A percentile compares a stretch with the other conserved stretches of the same genome.
These are phyloP conservation scores for Chlamydotis undulata DNA, from an alignment of 2,113 vertebrate species.

Conservation along the genomic window DNA sequence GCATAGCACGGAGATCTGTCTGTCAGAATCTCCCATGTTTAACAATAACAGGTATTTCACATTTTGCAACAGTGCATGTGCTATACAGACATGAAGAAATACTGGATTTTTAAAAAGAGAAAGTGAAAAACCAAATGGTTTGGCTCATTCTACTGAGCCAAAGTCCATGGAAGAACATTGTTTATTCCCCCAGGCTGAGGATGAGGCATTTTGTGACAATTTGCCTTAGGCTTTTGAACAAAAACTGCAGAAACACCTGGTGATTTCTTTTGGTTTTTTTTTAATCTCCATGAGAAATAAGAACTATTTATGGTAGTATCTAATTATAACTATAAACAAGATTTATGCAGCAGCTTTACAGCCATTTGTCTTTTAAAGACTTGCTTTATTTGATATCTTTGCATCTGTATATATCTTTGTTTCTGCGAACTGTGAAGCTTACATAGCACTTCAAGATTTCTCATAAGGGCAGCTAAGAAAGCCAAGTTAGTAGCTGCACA, in stretches of 20 bases:
- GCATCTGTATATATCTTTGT: background rate
- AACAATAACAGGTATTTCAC: background rate
- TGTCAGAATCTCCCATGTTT: background rate
- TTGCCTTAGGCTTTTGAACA: background rate
- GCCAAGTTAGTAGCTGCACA: background rate
- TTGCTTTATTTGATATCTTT: background rate
- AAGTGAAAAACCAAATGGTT: background rate
- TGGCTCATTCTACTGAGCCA: background rate
- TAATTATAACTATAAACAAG: background rate
- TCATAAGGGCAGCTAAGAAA: background rate
- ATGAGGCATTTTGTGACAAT: background rate
- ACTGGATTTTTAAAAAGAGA: background rate
- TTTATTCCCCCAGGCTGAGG: background rate
- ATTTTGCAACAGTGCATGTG: background rate
- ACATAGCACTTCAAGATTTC: background rate
- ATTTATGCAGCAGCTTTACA: background rate
- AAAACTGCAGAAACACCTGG: background rate
- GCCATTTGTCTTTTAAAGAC: background rate
- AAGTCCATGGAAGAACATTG: background rate
- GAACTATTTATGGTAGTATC: background rate
- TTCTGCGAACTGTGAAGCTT: background rate
- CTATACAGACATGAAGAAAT: background rate
- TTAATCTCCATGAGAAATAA: background rate
- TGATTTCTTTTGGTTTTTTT: background rate
- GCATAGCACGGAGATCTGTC: background rate